phyloP scores from a whole-genome alignment of 2,113 vertebrate genomes.

The Pungitius pungitius region DNA sequence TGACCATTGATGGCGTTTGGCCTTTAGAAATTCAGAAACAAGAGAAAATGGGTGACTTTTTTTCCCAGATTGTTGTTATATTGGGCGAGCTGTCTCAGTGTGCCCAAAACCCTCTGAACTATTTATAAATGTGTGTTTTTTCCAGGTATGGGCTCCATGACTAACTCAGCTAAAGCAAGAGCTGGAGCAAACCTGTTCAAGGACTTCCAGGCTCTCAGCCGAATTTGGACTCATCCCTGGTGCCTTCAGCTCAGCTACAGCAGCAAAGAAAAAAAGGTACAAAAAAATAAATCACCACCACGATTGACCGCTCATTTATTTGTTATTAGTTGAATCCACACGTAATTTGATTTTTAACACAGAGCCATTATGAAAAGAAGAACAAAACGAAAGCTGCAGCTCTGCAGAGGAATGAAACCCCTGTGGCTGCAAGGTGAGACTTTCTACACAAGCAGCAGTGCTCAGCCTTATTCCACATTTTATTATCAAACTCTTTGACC shows the following conservation, averaged over 20 bases:
- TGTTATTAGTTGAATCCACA: background rate
- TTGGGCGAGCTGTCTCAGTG: no score
- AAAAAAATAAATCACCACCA: background rate
- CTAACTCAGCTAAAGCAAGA: constrained; percentile 79
- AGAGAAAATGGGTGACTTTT: no score
- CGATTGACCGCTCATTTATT: background rate
- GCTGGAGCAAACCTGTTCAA: constrained; percentile 92
- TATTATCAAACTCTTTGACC: background rate
- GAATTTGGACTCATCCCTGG: constrained; percentile 98
- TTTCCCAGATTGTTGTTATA: no score
- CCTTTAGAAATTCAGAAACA: no score
- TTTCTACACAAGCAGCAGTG: background rate
- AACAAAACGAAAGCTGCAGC: background rate
- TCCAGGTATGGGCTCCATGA: constrained; percentile 75
- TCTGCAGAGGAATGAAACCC: background rate
- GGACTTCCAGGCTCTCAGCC: constrained; percentile 94
- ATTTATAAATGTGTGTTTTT: background rate
- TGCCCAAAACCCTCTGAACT: background rate
- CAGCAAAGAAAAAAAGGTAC: constrained; percentile 90
- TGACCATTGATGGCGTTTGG: background rate
- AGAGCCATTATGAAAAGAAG: constrained; percentile 32
- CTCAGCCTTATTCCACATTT: background rate
- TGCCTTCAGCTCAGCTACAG: constrained; percentile 92
- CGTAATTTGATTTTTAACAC: background rate
- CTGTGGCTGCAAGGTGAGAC: constrained; percentile 40